A percentile compares a stretch with the other conserved stretches of the same genome.
These are phyloP conservation scores for Andrena dorsata DNA, from an alignment of 2,888 invertebrate genomes.

Conservation along the genomic window DNA sequence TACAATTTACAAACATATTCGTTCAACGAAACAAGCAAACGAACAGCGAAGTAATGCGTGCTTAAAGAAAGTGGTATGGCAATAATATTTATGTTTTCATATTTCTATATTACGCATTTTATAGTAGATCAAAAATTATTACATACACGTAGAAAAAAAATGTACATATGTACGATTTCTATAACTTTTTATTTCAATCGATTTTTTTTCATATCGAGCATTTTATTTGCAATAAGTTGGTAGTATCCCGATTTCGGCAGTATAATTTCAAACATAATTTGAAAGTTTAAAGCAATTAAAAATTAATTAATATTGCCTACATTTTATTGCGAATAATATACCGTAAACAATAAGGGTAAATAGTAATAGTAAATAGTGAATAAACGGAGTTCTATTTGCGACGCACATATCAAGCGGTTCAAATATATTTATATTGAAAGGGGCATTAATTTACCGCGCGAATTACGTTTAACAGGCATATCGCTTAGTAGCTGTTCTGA, in stretches of 20 bases:
- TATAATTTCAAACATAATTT: not conserved
- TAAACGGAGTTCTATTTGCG: not conserved
- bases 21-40: not conserved
- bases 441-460: slow-evolving; percentile 41
- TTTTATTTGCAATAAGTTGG: not conserved
- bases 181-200: not conserved
- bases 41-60: not conserved
- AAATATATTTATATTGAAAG: not conserved
- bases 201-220: not conserved
- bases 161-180: not conserved
- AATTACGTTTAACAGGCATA: slow-evolving; percentile 5
- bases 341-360: not conserved
- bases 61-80: not conserved
- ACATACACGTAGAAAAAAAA: not conserved
- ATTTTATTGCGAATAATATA: not conserved
- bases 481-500: not conserved
- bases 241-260: too few relatives aligned
- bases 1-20: slow-evolving; percentile 3
- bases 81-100: slow-evolving; percentile 1
- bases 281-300: not conserved
- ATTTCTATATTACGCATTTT: slow-evolving; percentile 9
- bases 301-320: not conserved
- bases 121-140: slow-evolving; percentile 4
- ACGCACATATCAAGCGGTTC: not conserved
- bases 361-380: not conserved